These are phyloP conservation scores for Paguma larvata DNA, from an alignment of 2,797 vertebrate genomes.

Conservation along the genomic window DNA sequence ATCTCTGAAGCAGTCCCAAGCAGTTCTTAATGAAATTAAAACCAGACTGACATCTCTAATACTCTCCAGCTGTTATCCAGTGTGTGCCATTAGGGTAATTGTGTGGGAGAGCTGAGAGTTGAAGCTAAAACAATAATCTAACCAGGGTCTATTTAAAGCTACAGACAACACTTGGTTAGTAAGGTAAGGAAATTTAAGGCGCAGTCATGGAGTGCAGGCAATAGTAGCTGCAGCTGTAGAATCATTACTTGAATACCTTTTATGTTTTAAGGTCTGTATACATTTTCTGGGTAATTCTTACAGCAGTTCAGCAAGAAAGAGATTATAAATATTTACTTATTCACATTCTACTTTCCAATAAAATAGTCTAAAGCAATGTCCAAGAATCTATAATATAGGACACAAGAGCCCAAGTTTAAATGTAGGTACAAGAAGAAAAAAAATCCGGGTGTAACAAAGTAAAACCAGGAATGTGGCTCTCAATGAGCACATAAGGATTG, in stretches of 20 bases:
- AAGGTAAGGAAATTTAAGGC: constrained; percentile 34
- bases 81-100: constrained; percentile 77
- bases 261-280: neutral
- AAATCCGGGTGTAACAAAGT: neutral
- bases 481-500: neutral
- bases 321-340: neutral
- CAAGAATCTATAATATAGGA: neutral
- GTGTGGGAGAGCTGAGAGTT: constrained; percentile 67
- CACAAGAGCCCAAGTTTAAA: neutral
- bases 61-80: constrained; percentile 77
- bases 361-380: neutral
- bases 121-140: constrained; percentile 65
- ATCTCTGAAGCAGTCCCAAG: constrained; percentile 68
- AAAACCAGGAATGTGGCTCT: neutral
- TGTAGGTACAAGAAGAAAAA: neutral
- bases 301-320: neutral
- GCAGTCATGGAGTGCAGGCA: neutral
- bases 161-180: constrained; percentile 16
- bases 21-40: constrained; percentile 79
- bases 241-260: neutral
- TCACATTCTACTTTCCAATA: neutral
- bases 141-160: constrained; percentile 63
- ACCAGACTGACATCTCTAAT: constrained; percentile 68
- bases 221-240: neutral
- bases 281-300: constrained; percentile 24